Evolutionary conservation across 2,113 vertebrate genomes (phyloP).

Genomic region (Piliocolobus tephrosceles): DNA sequence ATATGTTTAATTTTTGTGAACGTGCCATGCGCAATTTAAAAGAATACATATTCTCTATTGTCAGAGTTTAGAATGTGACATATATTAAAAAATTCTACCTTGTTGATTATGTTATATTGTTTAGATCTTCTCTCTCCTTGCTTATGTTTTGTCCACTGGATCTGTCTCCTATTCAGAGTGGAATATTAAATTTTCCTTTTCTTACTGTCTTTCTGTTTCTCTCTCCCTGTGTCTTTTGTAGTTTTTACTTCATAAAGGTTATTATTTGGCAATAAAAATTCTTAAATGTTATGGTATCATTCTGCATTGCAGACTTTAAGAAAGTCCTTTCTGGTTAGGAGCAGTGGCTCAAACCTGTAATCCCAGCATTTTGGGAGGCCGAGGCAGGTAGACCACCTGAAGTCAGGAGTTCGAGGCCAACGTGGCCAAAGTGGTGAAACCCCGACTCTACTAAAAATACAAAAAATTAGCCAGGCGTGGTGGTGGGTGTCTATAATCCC

Average conservation of each 20-base stretch:
- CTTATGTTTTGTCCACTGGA: neutral
- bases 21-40: neutral
- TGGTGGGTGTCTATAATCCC: no score
- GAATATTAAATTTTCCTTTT: neutral
- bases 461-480: no score
- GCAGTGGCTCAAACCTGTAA: no score
- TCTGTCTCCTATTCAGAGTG: neutral
- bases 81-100: neutral
- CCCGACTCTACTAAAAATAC: no score
- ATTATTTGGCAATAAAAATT: neutral
- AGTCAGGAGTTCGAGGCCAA: no score
- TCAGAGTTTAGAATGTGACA: neutral
- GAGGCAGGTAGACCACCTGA: no score
- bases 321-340: neutral
- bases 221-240: neutral
- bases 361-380: no score
- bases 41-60: neutral
- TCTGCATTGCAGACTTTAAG: neutral
- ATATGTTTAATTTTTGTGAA: neutral
- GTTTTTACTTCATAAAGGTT: conserved; percentile 17
- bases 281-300: neutral
- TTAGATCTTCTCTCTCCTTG: neutral
- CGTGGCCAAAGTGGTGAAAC: no score
- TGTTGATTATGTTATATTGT: neutral
- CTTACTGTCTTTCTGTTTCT: neutral